Percentiles rank a stretch among this genome's conserved stretches.
Evolutionary conservation across 2,797 vertebrate species (phyloP).

Genomic region (Darevskia nairensis): DNA sequence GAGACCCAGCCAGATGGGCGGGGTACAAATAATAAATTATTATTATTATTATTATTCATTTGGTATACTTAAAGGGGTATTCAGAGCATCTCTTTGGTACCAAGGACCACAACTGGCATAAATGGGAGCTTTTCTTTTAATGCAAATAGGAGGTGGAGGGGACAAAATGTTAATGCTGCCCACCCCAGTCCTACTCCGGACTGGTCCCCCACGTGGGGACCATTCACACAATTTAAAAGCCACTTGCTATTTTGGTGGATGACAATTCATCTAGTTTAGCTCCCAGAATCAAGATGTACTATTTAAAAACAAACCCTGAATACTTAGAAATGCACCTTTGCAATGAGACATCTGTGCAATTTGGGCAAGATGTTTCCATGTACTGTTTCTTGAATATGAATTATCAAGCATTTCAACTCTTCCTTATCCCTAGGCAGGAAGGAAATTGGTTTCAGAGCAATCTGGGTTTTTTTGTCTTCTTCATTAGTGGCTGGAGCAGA

Average conservation of each 20-base stretch:
- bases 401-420: conserved; percentile 86
- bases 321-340: conserved; percentile 83
- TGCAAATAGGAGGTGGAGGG: not conserved
- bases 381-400: conserved; percentile 86
- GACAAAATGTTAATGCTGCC: not conserved
- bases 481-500: conserved; percentile 18
- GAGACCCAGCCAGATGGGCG: too few species aligned
- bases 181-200: not conserved
- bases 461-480: conserved; percentile 32
- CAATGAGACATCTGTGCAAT: conserved; percentile 91
- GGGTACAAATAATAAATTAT: too few species aligned
- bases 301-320: not conserved
- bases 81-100: too few species aligned
- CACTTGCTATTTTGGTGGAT: not conserved
- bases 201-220: not conserved
- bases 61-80: not conserved
- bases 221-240: not conserved
- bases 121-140: not conserved
- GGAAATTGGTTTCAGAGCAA: conserved; percentile 61
- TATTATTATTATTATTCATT: too few species aligned
- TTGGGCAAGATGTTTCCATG: conserved; percentile 88
- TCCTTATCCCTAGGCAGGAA: conserved; percentile 87
- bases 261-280: not conserved
- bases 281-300: not conserved
- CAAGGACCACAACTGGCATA: too few species aligned